A percentile compares a stretch with the other conserved stretches of the same genome.
Conservation (phyloP, 2,797 vertebrate genomes). For the Thripadectes ignobilis region DNA sequence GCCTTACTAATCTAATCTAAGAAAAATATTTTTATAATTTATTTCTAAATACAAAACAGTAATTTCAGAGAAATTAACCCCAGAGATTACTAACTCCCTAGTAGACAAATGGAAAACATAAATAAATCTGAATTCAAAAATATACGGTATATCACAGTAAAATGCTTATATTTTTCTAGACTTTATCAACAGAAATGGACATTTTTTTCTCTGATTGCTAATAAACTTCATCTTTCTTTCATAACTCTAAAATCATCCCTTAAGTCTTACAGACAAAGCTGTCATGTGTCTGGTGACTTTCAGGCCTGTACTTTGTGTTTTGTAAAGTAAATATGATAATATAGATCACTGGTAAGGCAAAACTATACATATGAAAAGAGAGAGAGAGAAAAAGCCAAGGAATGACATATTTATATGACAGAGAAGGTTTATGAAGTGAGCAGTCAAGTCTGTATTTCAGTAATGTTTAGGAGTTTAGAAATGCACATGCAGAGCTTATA, state of each 20-base stretch:
- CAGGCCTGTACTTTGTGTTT: not conserved
- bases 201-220: not conserved
- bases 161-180: not conserved
- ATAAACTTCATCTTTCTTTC: not conserved
- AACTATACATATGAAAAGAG: not conserved
- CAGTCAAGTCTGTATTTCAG: slow-evolving; percentile 53
- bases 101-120: not conserved
- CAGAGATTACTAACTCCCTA: not conserved
- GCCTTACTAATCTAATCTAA: not conserved
- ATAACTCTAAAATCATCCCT: not conserved
- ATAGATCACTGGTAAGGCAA: slow-evolving; percentile 11
- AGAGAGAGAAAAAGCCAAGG: not conserved
- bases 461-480: slow-evolving; percentile 50
- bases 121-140: not conserved
- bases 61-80: not conserved
- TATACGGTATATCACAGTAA: not conserved
- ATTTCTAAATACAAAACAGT: not conserved
- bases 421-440: slow-evolving; percentile 40
- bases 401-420: not conserved
- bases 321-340: slow-evolving; percentile 29
- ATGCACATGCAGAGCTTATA: not conserved
- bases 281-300: not conserved
- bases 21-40: not conserved
- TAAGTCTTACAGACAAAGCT: not conserved
- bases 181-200: not conserved